phyloP scores from a whole-genome alignment of 2,797 vertebrate genomes.

The Rhinichthys osculus region DNA sequence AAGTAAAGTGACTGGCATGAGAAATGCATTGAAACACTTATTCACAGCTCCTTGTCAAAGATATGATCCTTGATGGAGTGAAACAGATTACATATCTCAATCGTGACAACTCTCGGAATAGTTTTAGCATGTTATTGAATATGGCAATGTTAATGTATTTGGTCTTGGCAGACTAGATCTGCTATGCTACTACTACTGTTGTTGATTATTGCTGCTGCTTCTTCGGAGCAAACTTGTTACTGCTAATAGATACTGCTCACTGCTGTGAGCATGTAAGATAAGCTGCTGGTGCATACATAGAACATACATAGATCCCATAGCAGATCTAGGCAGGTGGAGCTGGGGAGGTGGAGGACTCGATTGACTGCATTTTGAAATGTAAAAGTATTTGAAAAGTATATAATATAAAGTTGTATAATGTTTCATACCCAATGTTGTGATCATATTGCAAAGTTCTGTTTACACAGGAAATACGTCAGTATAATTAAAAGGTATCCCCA shows the following conservation, averaged over 20 bases:
- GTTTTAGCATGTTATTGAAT: background rate
- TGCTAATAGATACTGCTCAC: background rate
- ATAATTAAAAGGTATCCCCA: no score
- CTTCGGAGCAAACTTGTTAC: background rate
- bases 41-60: background rate
- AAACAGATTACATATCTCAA: background rate
- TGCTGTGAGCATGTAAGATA: background rate
- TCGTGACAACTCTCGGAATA: background rate
- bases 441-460: no score
- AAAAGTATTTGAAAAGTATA: background rate
- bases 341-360: background rate
- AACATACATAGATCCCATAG: background rate
- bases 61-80: background rate
- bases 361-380: background rate
- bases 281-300: background rate
- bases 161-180: background rate
- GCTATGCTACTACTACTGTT: background rate
- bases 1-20: slow-evolving; percentile 5
- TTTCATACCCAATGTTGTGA: no score
- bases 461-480: no score
- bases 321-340: background rate
- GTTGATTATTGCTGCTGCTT: background rate
- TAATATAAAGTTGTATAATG: no score
- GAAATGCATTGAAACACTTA: slow-evolving; percentile 3
- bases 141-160: background rate